phyloP scores from a whole-genome alignment of 1,140 invertebrate species.

The Hylaeus anthracinus region DNA sequence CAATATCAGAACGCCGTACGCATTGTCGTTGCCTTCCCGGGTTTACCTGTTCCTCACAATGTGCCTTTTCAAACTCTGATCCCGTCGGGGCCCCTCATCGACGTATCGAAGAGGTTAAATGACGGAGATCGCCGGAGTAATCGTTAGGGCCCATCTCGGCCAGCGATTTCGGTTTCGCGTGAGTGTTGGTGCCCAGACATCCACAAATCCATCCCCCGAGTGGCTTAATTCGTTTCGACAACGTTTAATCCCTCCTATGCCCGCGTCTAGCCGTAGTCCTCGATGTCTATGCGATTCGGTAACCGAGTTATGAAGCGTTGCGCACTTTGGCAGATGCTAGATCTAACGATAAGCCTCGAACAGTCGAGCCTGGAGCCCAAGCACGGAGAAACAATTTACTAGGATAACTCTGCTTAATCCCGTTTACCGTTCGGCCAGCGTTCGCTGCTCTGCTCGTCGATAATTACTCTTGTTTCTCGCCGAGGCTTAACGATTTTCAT shows the following conservation, averaged over 20 bases:
- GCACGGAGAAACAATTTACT: background rate
- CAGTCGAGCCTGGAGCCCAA: too few species aligned
- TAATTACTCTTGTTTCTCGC: too few species aligned
- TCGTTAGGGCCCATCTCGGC: slow-evolving; percentile 21
- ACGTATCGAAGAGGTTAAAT: slow-evolving; percentile 34
- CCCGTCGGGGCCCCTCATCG: slow-evolving; percentile 10
- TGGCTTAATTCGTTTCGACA: slow-evolving; percentile 70
- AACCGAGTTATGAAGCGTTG: slow-evolving; percentile 49
- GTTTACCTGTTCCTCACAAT: slow-evolving; percentile 42
- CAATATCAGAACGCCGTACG: background rate
- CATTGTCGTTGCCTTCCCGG: background rate
- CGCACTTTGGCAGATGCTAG: slow-evolving; percentile 68
- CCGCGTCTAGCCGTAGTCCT: too few species aligned
- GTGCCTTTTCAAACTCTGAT: slow-evolving; percentile 9
- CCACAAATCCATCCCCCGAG: slow-evolving; percentile 37
- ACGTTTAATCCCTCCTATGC: slow-evolving; percentile 59
- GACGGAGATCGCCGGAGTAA: slow-evolving; percentile 8
- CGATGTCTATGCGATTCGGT: slow-evolving; percentile 51
- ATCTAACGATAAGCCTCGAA: slow-evolving; percentile 62
- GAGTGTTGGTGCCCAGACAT: slow-evolving; percentile 43
- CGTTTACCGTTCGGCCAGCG: background rate
- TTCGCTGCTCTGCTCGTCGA: too few species aligned
- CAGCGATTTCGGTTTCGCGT: slow-evolving; percentile 6
- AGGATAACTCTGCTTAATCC: slow-evolving; percentile 7
- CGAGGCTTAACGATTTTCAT: too few species aligned